A percentile compares a stretch with the other conserved stretches of the same genome.
These are phyloP conservation scores for Ctenosaura bakeri DNA, from an alignment of 2,797 vertebrate genomes.

Conservation along the genomic window DNA sequence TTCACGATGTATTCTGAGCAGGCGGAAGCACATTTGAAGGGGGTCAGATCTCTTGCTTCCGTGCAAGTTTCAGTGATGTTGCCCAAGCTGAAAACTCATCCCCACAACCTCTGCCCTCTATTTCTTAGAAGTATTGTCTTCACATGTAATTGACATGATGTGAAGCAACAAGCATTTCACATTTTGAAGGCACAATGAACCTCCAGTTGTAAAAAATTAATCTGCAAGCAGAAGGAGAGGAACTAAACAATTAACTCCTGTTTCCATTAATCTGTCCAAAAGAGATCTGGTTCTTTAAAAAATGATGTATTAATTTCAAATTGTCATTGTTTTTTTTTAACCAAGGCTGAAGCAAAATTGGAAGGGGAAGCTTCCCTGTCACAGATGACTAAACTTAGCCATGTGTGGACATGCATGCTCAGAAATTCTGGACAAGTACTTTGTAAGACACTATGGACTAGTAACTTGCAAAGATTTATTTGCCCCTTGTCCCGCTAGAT, in stretches of 20 bases:
- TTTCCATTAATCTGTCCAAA: background rate
- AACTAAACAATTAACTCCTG: background rate
- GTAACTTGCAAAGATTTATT: background rate
- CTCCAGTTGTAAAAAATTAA: background rate
- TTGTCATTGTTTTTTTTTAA: background rate
- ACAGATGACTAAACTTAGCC: background rate
- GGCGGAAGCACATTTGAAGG: background rate
- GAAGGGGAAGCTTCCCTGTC: background rate
- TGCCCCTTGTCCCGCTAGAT: constrained; percentile 38
- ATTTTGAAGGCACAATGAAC: rapidly evolving
- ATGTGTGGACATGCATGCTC: background rate
- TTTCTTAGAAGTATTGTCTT: background rate
- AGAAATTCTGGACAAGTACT: background rate
- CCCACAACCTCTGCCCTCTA: background rate
- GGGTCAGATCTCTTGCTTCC: background rate
- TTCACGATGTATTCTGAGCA: background rate
- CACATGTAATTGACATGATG: constrained; percentile 11
- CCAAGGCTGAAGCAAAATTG: background rate
- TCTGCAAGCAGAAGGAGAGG: too few species aligned
- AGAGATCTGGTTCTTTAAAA: background rate
- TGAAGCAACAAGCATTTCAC: constrained; percentile 1
- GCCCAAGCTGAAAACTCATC: background rate
- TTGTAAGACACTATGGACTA: background rate
- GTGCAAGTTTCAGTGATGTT: background rate
- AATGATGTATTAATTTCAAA: background rate